Conservation (phyloP, 64 coral and sea anemone genomes). For the Dendronephthya gigantea region DNA sequence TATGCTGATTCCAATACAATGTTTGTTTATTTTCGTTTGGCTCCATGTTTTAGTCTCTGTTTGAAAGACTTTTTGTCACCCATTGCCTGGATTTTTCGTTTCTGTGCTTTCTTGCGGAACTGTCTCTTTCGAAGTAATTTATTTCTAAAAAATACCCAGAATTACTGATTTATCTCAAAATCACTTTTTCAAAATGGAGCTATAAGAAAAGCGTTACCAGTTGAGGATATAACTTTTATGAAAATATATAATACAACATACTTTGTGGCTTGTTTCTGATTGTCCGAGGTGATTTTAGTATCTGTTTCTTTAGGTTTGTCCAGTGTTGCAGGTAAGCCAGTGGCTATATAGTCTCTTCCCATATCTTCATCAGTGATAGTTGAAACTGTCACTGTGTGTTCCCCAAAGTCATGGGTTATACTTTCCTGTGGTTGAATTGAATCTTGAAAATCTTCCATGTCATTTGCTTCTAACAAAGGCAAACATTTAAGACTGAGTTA, state of each 20-base stretch:
- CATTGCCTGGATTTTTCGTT: background rate
- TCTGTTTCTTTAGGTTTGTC: background rate
- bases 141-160: background rate
- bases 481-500: background rate
- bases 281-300: background rate
- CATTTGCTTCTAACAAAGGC: background rate
- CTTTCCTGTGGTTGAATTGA: background rate
- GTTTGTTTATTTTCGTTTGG: background rate
- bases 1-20: no score
- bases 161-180: background rate
- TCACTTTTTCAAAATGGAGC: no score
- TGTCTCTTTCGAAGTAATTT: background rate
- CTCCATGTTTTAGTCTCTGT: background rate
- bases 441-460: background rate
- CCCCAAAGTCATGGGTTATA: background rate
- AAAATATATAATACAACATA: background rate
- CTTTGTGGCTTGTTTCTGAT: background rate
- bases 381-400: conserved; percentile 12
- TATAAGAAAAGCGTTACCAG: no score
- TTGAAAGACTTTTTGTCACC: background rate
- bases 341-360: background rate
- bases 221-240: no score
- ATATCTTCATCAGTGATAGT: conserved; percentile 1
- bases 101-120: conserved; percentile 17
- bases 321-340: background rate